Evolutionary conservation across 2,797 vertebrate genomes (phyloP), one percentile per base, ranked within the genome.

Genomic region (Lacerta bilineata): DNA sequence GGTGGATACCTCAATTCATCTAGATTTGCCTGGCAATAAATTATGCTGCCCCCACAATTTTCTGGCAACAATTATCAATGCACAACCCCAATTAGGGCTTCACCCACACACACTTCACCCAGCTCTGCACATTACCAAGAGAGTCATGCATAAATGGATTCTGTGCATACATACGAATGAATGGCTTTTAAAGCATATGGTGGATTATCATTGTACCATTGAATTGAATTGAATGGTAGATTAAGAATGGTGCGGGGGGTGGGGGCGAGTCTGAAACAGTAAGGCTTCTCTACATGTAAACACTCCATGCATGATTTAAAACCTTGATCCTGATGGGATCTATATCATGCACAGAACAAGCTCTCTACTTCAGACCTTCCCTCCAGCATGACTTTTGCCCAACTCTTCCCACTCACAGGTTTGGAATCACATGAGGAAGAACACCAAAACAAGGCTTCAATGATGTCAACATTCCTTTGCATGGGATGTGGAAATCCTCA

Each of bases 11-110:
- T 76, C 94, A 91, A 93, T 93, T 95, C 90, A 91, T 88, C 91
- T 88, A 55, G 1, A 91, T 93, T 46, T 91, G 68, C 89, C 81
- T 89, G 90, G 89, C 85, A 90, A 84, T 88, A 92, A 94, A 93
- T 83, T 80, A 80, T 91, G 89, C 90, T 94, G 91, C 88, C 94
- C 90, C 89, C 91, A 91, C 89, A 94, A 88, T 50, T 93, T 91
- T 88, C 90, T 86, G 10, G 64, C 46, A 94, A 83, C 90, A 85
- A 81, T 76, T 94, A 94, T 92, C 77, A 39, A 36, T 36, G 92
- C 82, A 33, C 2, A 0, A 88, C 89, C 93, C 86, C 85, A 86
- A 78, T 86, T 80, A 27, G 4, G 66, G 85, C 84, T 94, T 90
- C 93, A 93, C 94, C 90, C 87, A 94, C 86, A 5, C 69, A 90